Evolutionary conservation across 2,888 invertebrate species (phyloP), one percentile per base, ranked within the genome.

Genomic region (Pseudococcus jackbeardsleyi): DNA sequence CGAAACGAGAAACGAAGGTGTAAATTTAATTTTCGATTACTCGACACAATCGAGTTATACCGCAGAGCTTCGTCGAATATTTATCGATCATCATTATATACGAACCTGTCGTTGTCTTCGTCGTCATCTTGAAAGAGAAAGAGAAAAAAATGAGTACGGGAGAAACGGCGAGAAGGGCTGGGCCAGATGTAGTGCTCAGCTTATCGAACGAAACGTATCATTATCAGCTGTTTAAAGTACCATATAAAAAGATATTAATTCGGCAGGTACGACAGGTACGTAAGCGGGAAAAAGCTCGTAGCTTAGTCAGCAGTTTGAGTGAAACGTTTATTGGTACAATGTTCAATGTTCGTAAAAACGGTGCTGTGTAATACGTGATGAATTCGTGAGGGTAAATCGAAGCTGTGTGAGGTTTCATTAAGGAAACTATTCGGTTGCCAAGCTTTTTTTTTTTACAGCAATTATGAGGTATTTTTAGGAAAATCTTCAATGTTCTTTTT

Each of bases 211-310:
- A 33, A 33, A 33, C 26, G 26, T n/a, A 59, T 59, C 59, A 59
- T 59, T 59, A 59, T 59, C 59, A 59, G 59, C 59, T 59, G n/a
- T 59, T 59, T 59, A 54, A 54, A 54, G 54, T 17, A 17, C 17
- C 26, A 33, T 33, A 54, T 19, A 19, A 59, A 59, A 59, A n/a
- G 19, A 59, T 59, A 59, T 59, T 59, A 59, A 59, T 59, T 59
- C 59, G 59, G 59, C 59, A 59, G 59, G 59, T 59, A 59, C 59
- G 59, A 59, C 59, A 59, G 59, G 59, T 59, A 59, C 59, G 19
- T 5, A 5, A 5, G 19, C 26, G 19, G 11, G 19, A 59, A 59
- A 59, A 59, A 59, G 4, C n/a, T 59, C 59, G 17, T 59, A 1
- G 59, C 59, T 59, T 59, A 19, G 59, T 59, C 19, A 19, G 59